Percentiles rank a stretch among this genome's conserved stretches.
Evolutionary conservation across 2,888 invertebrate genomes (phyloP).

Genomic region (Dolichomitus sp.): DNA sequence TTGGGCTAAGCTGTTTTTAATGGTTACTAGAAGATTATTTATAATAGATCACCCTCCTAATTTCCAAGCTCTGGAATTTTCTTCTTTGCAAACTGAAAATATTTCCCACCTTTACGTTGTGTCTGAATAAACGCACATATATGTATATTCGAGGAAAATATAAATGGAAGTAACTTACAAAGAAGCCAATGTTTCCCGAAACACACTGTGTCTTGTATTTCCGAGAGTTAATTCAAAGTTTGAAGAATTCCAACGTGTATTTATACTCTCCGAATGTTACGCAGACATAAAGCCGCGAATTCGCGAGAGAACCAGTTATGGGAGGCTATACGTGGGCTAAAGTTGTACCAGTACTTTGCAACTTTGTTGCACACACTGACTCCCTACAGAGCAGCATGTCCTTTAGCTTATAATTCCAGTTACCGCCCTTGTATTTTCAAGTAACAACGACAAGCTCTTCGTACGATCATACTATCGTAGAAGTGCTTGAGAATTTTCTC

Average conservation of each 20-base stretch:
- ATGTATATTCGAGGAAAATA: no score
- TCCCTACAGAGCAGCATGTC: background rate
- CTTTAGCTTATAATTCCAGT: slow-evolving; percentile 21
- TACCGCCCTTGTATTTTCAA: background rate
- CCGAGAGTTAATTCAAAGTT: background rate
- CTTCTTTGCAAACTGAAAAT: no score
- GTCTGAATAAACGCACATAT: no score
- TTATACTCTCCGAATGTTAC: background rate
- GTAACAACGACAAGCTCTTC: background rate
- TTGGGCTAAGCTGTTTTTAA: no score
- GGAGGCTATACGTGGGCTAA: slow-evolving; percentile 10
- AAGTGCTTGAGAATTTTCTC: slow-evolving; percentile 13
- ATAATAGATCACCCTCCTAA: no score
- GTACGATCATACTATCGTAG: background rate
- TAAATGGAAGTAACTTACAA: background rate
- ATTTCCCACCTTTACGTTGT: no score
- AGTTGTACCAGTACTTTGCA: slow-evolving; percentile 5
- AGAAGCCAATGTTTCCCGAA: background rate
- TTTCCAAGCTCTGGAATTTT: no score
- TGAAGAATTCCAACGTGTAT: background rate
- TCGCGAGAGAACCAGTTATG: background rate
- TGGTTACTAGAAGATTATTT: no score
- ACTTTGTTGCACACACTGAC: background rate
- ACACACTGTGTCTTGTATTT: background rate
- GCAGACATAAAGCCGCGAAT: background rate